Base-by-base conservation (phyloP, 2,888 invertebrate genomes). In the Zonitis immaculata region DNA sequence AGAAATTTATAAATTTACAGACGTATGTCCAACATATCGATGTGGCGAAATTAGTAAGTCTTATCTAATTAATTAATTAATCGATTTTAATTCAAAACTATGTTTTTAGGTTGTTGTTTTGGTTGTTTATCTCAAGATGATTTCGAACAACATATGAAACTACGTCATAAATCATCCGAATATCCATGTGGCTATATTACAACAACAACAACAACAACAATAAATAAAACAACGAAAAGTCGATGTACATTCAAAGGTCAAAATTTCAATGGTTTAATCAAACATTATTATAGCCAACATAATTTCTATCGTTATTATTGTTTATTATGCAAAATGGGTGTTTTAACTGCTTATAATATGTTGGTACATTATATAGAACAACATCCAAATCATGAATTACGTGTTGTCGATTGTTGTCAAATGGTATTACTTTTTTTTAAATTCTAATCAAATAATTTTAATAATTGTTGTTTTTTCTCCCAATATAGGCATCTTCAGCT, bases 331-430 rank as follows among this genome's bases (percentile, higher is more conserved):
- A 67, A 75, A 0, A 66, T 66, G 49, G 79, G 79, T 0, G 74
- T 74, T 0, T 75, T 76, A 56, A 71, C 65, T n/a, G 76, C 79
- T 56, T 25, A 50, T 0, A 74, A 72, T 1, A 61, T 79, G 51
- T 58, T 79, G 47, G 63, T 66, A 0, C 80, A 80, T 57, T 68
- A 76, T 0, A 73, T 78, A 0, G 39, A 61, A 3, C 42, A 66
- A 6, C 83, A 83, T 53, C 79, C 82, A 1, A 52, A 71, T 2
- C 76, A 76, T 44, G 77, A 78, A 0, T 74, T 76, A 45, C 75
- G 77, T 0, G 78, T 78, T 51, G 59, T 79, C 25, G 68, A 79
- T 49, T 70, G 78, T 39, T 73, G 73, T 74, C 4, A 73, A 65
- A 47, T 47, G 28, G 42, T 78, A 62, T 8, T 1, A 18, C 16